Evolutionary conservation across 2,888 invertebrate species (phyloP).

Genomic region (Macaria notata): DNA sequence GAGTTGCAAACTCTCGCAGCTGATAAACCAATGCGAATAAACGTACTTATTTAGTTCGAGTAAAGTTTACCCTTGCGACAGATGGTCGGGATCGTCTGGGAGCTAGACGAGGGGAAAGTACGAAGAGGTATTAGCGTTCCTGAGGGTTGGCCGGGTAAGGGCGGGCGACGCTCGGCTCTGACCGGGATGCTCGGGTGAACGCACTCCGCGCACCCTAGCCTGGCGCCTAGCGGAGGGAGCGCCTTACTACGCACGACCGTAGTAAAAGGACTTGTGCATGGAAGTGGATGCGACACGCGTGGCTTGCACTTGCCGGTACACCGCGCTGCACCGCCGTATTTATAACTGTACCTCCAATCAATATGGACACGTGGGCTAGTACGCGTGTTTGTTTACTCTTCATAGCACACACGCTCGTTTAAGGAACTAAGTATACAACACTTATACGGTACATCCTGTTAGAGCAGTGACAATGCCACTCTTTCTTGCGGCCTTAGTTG

Average conservation of each 20-base stretch:
- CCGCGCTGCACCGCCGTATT: not conserved
- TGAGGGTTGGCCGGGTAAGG: constrained; percentile 52
- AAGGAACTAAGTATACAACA: too few relatives aligned
- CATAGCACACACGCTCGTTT: too few relatives aligned
- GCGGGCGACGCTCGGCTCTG: constrained; percentile 39
- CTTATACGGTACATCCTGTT: too few relatives aligned
- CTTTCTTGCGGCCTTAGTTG: too few relatives aligned
- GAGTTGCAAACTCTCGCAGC: too few relatives aligned
- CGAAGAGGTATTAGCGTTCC: constrained; percentile 54
- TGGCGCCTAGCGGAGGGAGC: constrained; percentile 23
- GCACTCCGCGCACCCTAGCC: constrained; percentile 40
- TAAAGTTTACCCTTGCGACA: constrained; percentile 30
- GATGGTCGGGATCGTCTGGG: constrained; percentile 40
- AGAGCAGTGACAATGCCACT: too few relatives aligned
- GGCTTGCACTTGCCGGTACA: constrained; percentile 9
- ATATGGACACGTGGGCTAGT: constrained; percentile 4
- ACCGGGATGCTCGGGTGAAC: constrained; percentile 47
- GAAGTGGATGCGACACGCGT: constrained; percentile 16
- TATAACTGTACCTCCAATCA: not conserved
- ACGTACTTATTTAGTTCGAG: constrained; percentile 15
- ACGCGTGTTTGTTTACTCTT: not conserved
- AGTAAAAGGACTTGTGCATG: constrained; percentile 19
- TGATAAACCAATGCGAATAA: too few relatives aligned
- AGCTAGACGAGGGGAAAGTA: constrained; percentile 50
- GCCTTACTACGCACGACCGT: constrained; percentile 26